Evolutionary conservation across 2,797 vertebrate genomes (phyloP).

Genomic region (Nyctalus aviator): DNA sequence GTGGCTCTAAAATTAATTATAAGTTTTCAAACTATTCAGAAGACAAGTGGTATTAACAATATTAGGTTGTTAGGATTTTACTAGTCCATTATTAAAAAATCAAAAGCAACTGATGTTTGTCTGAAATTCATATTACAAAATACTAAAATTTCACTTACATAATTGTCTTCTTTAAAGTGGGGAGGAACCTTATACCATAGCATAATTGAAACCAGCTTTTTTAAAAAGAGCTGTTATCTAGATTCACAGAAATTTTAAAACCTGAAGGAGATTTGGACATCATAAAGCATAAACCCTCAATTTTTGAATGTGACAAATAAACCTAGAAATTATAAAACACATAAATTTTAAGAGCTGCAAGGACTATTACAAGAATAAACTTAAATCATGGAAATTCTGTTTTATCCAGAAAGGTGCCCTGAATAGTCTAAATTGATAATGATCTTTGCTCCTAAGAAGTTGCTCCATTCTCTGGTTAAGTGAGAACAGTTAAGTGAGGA

Average conservation of each 20-base stretch:
- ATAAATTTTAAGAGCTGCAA: not conserved
- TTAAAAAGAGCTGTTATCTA: constrained; percentile 13
- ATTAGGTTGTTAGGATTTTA: constrained; percentile 12
- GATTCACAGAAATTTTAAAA: constrained; percentile 1
- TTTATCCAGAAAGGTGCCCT: not conserved
- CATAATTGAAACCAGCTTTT: constrained; percentile 35
- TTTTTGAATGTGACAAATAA: constrained; percentile 13
- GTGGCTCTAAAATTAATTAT: constrained; percentile 50
- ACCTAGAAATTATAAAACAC: not conserved
- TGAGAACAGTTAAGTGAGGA: not conserved
- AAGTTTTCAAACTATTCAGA: constrained; percentile 52
- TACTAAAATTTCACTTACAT: constrained; percentile 40
- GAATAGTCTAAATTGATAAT: not conserved
- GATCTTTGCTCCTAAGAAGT: not conserved
- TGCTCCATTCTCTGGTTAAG: not conserved
- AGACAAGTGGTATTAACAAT: constrained; percentile 2
- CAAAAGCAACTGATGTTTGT: constrained; percentile 65
- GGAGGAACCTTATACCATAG: not conserved
- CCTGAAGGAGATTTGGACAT: not conserved
- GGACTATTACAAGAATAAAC: not conserved
- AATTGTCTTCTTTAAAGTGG: constrained; percentile 27
- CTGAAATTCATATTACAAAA: constrained; percentile 62
- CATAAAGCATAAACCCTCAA: not conserved
- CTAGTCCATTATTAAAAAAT: constrained; percentile 61
- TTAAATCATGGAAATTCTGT: not conserved